phyloP scores from a whole-genome alignment of 2,797 vertebrate species.

The Streptopelia turtur region DNA sequence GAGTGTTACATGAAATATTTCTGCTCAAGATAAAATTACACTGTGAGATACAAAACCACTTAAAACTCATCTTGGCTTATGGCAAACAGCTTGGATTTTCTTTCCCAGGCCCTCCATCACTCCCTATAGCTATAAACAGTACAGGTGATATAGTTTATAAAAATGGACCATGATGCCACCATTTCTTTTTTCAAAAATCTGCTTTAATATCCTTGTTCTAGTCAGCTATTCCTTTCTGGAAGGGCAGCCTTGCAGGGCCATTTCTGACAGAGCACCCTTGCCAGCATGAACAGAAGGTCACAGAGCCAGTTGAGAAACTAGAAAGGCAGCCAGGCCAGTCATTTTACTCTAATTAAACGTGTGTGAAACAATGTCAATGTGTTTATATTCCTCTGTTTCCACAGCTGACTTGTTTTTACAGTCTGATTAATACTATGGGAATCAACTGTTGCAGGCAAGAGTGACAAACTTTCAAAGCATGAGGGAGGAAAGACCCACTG shows the following conservation, averaged over 20 bases:
- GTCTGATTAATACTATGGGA: background rate
- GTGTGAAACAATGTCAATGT: background rate
- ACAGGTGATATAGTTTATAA: background rate
- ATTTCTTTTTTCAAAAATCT: background rate
- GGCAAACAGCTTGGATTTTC: background rate
- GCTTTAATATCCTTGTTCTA: background rate
- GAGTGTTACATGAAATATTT: background rate
- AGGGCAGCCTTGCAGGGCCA: background rate
- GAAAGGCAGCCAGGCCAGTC: background rate
- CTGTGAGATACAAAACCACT: background rate
- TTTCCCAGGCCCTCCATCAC: background rate
- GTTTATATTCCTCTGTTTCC: background rate
- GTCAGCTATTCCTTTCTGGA: background rate
- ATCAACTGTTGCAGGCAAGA: background rate
- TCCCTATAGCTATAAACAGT: background rate
- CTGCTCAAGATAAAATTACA: background rate
- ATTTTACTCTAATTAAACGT: background rate
- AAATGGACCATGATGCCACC: background rate
- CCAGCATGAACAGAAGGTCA: background rate
- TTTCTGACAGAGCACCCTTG: background rate
- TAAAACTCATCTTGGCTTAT: background rate
- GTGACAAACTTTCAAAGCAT: fast-evolving
- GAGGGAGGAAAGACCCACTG: background rate
- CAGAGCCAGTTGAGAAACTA: background rate
- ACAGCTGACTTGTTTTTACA: background rate